These are phyloP conservation scores for Dexiosoma caninum DNA, from an alignment of 2,888 invertebrate genomes.

Conservation along the genomic window DNA sequence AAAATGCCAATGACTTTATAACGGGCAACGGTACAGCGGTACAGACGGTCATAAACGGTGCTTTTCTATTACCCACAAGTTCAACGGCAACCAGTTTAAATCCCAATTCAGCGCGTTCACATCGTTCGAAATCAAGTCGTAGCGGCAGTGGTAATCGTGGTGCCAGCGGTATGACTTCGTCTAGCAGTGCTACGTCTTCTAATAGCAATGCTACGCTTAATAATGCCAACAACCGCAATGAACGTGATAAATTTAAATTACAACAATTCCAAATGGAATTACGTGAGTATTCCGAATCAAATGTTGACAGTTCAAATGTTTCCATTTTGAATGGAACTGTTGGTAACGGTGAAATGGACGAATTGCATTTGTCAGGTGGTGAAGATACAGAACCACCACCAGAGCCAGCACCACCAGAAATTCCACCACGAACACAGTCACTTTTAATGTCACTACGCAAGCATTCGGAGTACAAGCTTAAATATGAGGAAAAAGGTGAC, in stretches of 20 bases:
- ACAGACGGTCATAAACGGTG: conserved; percentile 67
- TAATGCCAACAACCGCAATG: conserved; percentile 66
- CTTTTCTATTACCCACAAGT: conserved; percentile 67
- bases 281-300: conserved; percentile 68
- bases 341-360: conserved; percentile 71
- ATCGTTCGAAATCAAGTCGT: conserved; percentile 73
- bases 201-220: conserved; percentile 66
- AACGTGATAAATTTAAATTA: conserved; percentile 70
- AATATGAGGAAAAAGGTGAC: conserved; percentile 77
- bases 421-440: conserved; percentile 91
- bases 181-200: conserved; percentile 78
- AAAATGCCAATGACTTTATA: conserved; percentile 59
- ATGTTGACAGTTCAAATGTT: conserved; percentile 58
- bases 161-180: conserved; percentile 80
- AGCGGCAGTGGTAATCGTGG: conserved; percentile 70
- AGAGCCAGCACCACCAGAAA: conserved; percentile 91
- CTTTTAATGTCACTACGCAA: conserved; percentile 80
- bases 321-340: conserved; percentile 45
- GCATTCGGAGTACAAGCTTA: conserved; percentile 77
- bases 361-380: conserved; percentile 63
- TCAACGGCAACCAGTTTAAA: conserved; percentile 54
- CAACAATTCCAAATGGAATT: conserved; percentile 70
- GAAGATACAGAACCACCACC: conserved; percentile 84
- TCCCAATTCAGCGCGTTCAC: conserved; percentile 71
- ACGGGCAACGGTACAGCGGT: conserved; percentile 59